Base-by-base conservation (phyloP, 2,888 invertebrate genomes). In the Dolomedes plantarius region DNA sequence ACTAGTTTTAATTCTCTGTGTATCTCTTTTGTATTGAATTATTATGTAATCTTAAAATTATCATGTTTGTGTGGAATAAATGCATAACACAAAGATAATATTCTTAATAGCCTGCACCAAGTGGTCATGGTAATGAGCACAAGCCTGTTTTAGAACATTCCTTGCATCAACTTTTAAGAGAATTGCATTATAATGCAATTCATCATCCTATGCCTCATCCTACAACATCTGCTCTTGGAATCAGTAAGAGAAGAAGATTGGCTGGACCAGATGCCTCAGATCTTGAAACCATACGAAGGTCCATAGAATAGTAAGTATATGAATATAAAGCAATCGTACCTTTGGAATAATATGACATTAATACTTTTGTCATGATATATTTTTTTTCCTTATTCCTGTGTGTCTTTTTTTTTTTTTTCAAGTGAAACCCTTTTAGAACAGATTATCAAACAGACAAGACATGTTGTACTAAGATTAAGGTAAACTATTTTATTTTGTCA, bases 121-220 rank as follows among this genome's bases (percentile, higher is more conserved):
- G 31, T 41, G 32, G 78, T 62, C 90, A 89, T 29, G 90, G 90
- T 80, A 89, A 90, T 41, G 97, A 97, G 90, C 98, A 98, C 91
- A 97, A 98, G 92, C 97, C 97, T 91, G 98, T 98, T n/a, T 92
- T 98, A 89, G 98, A 98, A 91, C 98, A 98, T 91, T 98, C 98
- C 0, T 92, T 98, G 82, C 98, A 98, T 92, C 98, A 98, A 91
- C 92, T 98, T 82, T 92, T 98, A 80, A 93, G 98, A 27, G 97
- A 98, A 90, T 96, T 97, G 13, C 98, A 98, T 92, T 95, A 96
- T 91, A 95, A 95, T 90, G 97, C 97, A 92, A 96, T 97, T 5
- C 96, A 97, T 92, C 96, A 97, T 92, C 96, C 97, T 6, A 96
- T 97, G 92, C 98, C 98, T 0, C 92, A 92, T 93, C 98, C 98